These are phyloP conservation scores for Hypena proboscidalis DNA, from an alignment of 2,888 invertebrate species.

Conservation along the genomic window DNA sequence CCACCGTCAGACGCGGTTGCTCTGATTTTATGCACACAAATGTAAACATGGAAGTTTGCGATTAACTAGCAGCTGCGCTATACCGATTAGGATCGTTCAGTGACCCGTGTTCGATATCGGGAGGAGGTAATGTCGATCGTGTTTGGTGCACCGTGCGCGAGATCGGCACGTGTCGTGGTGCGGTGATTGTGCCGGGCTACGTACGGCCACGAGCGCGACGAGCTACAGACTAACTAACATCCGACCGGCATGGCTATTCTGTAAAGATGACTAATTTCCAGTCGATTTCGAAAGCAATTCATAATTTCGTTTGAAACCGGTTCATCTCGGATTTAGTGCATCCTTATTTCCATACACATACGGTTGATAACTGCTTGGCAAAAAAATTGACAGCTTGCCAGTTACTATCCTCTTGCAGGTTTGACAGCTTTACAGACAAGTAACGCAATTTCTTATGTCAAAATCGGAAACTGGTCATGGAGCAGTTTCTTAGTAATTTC, in stretches of 20 bases:
- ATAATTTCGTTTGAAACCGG: too few relatives aligned
- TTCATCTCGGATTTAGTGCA: too few relatives aligned
- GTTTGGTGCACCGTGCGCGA: conserved; percentile 41
- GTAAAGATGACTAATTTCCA: too few relatives aligned
- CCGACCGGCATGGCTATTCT: conserved; percentile 49
- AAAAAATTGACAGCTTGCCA: too few relatives aligned
- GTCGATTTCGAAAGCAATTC: too few relatives aligned
- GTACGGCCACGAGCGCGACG: conserved; percentile 76
- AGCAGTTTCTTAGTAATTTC: too few relatives aligned
- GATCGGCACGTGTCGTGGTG: conserved; percentile 47
- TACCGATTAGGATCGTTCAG: conserved; percentile 47
- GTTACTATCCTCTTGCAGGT: too few relatives aligned
- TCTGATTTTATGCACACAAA: conserved; percentile 30
- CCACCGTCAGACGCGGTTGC: conserved; percentile 26
- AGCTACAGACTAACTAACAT: conserved; percentile 73
- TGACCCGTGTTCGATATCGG: conserved; percentile 52
- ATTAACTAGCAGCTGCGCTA: conserved; percentile 37
- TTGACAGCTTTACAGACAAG: too few relatives aligned
- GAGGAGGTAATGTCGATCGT: conserved; percentile 43
- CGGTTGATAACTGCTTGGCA: too few relatives aligned
- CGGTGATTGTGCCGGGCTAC: conserved; percentile 51
- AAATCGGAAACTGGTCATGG: too few relatives aligned
- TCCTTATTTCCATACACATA: too few relatives aligned
- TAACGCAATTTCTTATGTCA: too few relatives aligned
- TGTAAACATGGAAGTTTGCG: conserved; percentile 36